A percentile compares a stretch with the other conserved stretches of the same genome.
These are phyloP conservation scores for Leptopterna dolabrata DNA, from an alignment of 2,888 invertebrate genomes.

Conservation along the genomic window DNA sequence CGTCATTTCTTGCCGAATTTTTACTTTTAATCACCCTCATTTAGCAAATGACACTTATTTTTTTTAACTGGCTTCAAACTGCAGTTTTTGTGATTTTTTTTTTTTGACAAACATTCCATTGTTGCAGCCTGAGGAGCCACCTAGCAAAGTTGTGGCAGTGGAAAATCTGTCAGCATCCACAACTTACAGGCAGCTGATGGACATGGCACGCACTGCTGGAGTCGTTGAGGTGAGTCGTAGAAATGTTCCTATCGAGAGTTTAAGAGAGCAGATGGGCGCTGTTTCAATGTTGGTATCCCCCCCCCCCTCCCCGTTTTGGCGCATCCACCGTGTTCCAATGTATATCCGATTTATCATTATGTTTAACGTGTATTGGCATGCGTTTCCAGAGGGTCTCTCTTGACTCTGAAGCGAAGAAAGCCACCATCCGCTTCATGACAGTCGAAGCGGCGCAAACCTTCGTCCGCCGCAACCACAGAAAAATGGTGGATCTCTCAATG, in stretches of 20 bases:
- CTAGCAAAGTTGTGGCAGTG: constrained; percentile 37
- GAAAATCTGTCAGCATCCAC: constrained; percentile 58
- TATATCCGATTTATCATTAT: too few relatives aligned
- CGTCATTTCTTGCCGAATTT: too few relatives aligned
- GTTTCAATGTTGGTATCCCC: too few relatives aligned
- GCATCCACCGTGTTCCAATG: too few relatives aligned
- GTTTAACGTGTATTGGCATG: too few relatives aligned
- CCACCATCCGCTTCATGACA: constrained; percentile 62
- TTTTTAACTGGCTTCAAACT: too few relatives aligned
- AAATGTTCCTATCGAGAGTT: background rate
- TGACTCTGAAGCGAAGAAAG: constrained; percentile 60
- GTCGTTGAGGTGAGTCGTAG: constrained; percentile 55
- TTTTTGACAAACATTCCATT: background rate
- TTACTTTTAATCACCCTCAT: too few relatives aligned
- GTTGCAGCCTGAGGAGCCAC: constrained; percentile 21
- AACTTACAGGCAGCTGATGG: constrained; percentile 53
- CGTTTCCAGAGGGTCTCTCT: constrained; percentile 63
- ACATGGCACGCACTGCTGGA: constrained; percentile 57
- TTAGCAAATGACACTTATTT: too few relatives aligned
- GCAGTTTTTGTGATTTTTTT: too few relatives aligned
- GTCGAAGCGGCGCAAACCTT: constrained; percentile 62
- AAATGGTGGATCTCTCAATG: constrained; percentile 64
- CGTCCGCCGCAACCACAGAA: constrained; percentile 63
- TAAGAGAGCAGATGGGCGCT: too few relatives aligned
- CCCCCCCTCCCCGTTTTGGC: background rate